A percentile compares a stretch with the other conserved stretches of the same genome.
phyloP scores from a whole-genome alignment of 2,888 invertebrate species.

The Luperina nickerlii region DNA sequence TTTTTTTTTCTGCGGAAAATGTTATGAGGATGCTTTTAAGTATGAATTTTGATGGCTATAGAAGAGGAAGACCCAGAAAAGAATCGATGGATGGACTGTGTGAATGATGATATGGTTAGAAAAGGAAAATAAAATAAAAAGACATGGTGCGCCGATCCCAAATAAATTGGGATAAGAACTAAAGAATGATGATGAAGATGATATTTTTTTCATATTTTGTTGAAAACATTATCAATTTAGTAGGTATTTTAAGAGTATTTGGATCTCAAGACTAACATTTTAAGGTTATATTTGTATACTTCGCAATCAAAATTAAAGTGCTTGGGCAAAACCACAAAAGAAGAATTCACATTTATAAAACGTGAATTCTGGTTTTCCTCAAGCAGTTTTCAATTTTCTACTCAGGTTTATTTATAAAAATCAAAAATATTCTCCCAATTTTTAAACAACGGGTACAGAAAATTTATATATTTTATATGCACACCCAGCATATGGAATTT shows the following conservation, averaged over 20 bases:
- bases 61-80: too few relatives aligned
- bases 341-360: too few relatives aligned
- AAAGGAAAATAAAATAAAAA: too few relatives aligned
- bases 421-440: neutral
- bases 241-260: neutral
- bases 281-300: neutral
- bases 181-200: too few relatives aligned
- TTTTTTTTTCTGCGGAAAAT: neutral
- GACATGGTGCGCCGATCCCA: too few relatives aligned
- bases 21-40: too few relatives aligned
- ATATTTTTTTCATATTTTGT: neutral
- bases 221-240: neutral
- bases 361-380: neutral
- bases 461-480: too few relatives aligned
- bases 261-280: neutral
- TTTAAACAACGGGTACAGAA: neutral
- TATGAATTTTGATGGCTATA: too few relatives aligned
- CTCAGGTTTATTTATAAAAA: neutral
- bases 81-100: too few relatives aligned
- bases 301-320: neutral
- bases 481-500: neutral
- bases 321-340: neutral
- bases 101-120: too few relatives aligned
- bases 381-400: neutral
- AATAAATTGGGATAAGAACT: too few relatives aligned